Evolutionary conservation across 1,140 invertebrate genomes (phyloP), one percentile per base, ranked within the genome.

Genomic region (Eriosoma lanigerum): DNA sequence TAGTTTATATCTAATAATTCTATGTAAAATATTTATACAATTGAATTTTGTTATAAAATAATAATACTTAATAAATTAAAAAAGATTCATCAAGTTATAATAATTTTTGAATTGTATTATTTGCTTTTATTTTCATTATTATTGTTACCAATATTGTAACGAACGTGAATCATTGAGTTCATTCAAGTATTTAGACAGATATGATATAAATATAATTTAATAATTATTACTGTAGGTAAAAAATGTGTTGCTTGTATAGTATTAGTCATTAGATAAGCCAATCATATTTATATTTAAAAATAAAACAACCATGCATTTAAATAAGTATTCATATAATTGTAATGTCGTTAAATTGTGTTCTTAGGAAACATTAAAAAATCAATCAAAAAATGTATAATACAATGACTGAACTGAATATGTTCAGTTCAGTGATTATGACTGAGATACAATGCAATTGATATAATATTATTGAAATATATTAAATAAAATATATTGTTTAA

Each of bases 81-180:
- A 50, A 50, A 70, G 46, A 72, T 72, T 72, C 68, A 50, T 72
- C 46, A 29, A 50, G 66, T 70, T 70, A 52, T 72, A 72, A 52
- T 72, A n/a, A 17, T 72, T 52, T 72, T 15, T 48, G 15, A n/a
- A 32, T 32, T 24, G 5, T 46, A 68, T 44, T 68, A 12, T 68
- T 66, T 44, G 32, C 62, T 66, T 66, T n/a, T n/a, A n/a, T n/a
- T 48, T 50, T 72, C 3, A 52, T n/a, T 50, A 72, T 72, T 72
- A 21, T 29, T 72, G 24, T 52, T 52, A 52, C 46, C 17, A 29
- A 72, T 50, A 50, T 48, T 72, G 4, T 50, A 48, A 26, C 52
- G 26, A 29, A 72, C 52, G 3, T 26, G 6, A 29, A 26, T 4
- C 10, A 12, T 29, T 52, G 17, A 72, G 48, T 29, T 17, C 26